Conservation (phyloP, 2,888 invertebrate genomes). For the Rhodophaea formosa region DNA sequence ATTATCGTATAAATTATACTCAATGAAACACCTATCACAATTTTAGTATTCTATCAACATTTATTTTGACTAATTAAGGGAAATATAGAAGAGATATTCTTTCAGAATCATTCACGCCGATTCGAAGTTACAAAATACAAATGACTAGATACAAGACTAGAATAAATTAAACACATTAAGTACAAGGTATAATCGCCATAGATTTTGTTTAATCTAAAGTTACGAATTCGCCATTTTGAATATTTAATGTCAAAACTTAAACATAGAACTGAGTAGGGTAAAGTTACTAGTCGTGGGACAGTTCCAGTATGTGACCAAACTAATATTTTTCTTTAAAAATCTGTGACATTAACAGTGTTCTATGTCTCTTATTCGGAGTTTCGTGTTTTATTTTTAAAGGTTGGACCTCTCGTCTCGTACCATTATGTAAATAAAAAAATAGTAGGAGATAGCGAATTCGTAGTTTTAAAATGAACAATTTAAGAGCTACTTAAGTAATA, state of each 20-base stretch:
- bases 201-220: neutral
- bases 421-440: too few relatives aligned
- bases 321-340: neutral
- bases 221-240: neutral
- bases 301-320: neutral
- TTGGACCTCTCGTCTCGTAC: too few relatives aligned
- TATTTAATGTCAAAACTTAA: too few relatives aligned
- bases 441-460: neutral
- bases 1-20: constrained; percentile 39
- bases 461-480: constrained; percentile 1
- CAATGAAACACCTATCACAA: constrained; percentile 64
- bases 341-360: neutral
- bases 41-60: constrained; percentile 55
- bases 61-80: constrained; percentile 42
- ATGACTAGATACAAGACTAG: constrained; percentile 14
- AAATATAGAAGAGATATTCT: constrained; percentile 11
- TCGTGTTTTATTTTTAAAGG: neutral
- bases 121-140: neutral
- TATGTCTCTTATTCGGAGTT: neutral
- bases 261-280: neutral
- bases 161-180: constrained; percentile 4
- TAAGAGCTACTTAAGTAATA: neutral
- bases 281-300: neutral
- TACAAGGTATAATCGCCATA: neutral
- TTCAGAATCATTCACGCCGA: neutral